These are phyloP conservation scores for Dryoscopus gambensis DNA, from an alignment of 2,113 vertebrate genomes.

Conservation along the genomic window DNA sequence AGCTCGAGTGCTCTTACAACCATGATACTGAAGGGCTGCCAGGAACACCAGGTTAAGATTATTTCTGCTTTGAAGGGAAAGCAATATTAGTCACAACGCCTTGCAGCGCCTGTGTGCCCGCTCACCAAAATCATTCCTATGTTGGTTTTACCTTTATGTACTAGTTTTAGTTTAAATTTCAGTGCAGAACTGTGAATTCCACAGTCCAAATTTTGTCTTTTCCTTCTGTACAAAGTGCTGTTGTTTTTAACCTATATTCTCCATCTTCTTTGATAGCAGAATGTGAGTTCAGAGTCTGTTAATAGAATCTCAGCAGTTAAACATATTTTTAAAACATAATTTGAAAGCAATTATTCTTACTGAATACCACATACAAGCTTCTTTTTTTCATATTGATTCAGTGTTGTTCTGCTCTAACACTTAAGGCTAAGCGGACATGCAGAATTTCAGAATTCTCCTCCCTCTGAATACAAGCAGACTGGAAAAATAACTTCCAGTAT, in stretches of 20 bases:
- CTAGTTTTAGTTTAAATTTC: not conserved
- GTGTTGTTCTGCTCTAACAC: not conserved
- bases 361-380: not conserved
- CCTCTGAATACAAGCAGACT: not conserved
- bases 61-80: not conserved
- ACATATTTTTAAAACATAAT: not conserved
- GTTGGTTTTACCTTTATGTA: not conserved
- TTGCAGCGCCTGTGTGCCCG: not conserved
- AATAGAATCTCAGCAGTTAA: not conserved
- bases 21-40: not conserved
- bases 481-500: not conserved
- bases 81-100: not conserved
- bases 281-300: not conserved
- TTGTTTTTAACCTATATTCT: not conserved
- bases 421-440: not conserved
- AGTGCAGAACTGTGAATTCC: not conserved
- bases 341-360: not conserved
- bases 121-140: not conserved
- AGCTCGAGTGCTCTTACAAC: not conserved
- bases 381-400: not conserved
- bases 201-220: not conserved
- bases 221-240: not conserved
- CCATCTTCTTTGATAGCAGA: not conserved
- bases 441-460: not conserved
- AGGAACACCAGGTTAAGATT: not conserved